These are phyloP conservation scores for Amphipoea oculea DNA, from an alignment of 2,888 invertebrate species.

Conservation along the genomic window DNA sequence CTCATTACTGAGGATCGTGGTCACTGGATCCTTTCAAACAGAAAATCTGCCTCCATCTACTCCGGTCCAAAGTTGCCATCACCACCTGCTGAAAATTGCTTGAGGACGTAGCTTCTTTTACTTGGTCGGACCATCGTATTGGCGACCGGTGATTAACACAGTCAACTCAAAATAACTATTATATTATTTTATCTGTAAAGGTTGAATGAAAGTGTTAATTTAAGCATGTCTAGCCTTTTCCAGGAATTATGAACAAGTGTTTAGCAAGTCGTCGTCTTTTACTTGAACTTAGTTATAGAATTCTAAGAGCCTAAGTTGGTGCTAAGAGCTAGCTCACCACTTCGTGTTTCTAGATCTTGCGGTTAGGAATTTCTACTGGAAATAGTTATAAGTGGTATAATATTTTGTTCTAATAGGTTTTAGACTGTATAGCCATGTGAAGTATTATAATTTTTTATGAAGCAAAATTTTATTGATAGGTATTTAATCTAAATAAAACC, in stretches of 20 bases:
- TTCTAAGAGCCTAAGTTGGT: constrained; percentile 26
- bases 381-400: neutral
- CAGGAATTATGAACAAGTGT: constrained; percentile 32
- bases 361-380: constrained; percentile 31
- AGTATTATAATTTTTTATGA: too few species aligned
- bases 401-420: neutral
- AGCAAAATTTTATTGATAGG: too few species aligned
- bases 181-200: constrained; percentile 7
- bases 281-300: constrained; percentile 7
- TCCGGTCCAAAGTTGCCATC: too few species aligned
- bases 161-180: neutral
- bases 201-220: constrained; percentile 39
- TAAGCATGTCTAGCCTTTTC: constrained; percentile 29
- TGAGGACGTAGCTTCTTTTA: too few species aligned
- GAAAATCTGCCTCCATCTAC: too few species aligned
- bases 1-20: too few species aligned
- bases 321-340: constrained; percentile 36
- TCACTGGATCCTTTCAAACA: too few species aligned
- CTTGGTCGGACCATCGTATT: too few species aligned
- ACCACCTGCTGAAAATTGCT: too few species aligned
- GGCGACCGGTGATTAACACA: neutral
- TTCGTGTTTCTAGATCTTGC: constrained; percentile 25
- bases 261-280: constrained; percentile 13
- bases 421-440: too few species aligned
- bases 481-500: too few species aligned